A percentile compares a stretch with the other conserved stretches of the same genome.
Evolutionary conservation across 2,113 vertebrate species (phyloP).

Genomic region (Chloropsis hardwickii): DNA sequence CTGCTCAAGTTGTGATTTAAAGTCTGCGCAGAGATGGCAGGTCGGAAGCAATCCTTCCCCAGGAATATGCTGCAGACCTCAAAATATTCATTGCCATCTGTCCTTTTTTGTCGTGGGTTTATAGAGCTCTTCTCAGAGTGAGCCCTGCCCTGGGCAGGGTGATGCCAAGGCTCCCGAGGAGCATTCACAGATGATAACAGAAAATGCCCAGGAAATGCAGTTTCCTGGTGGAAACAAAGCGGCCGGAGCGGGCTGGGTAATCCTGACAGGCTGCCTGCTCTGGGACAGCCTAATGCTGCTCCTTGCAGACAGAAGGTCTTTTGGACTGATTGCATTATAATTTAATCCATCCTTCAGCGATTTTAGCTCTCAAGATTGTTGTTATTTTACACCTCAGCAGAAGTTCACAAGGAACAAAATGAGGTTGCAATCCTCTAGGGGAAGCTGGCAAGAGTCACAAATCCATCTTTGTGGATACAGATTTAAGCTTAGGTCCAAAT

Average conservation of each 20-base stretch:
- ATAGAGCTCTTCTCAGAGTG: neutral
- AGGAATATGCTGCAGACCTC: neutral
- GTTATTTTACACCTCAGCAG: constrained; percentile 65
- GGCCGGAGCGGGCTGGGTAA: rapidly evolving
- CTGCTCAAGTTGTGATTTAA: neutral
- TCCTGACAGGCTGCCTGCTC: neutral
- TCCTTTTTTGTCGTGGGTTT: neutral
- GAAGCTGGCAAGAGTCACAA: constrained; percentile 52
- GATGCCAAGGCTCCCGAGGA: neutral
- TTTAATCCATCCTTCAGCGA: constrained; percentile 54
- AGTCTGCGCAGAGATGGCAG: neutral
- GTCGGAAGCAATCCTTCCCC: neutral
- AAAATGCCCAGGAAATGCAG: neutral
- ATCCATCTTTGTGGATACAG: constrained; percentile 55
- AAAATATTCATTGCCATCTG: neutral
- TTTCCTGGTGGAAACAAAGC: neutral
- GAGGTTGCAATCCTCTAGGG: constrained; percentile 49
- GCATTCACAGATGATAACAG: neutral
- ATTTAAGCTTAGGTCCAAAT: constrained; percentile 53
- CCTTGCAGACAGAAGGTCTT: neutral
- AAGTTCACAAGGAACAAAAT: constrained; percentile 56
- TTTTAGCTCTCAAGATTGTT: constrained; percentile 19
- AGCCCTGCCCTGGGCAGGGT: neutral
- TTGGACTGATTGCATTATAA: constrained; percentile 12
- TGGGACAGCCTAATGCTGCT: neutral